A percentile compares a stretch with the other conserved stretches of the same genome.
These are phyloP conservation scores for Protosalanx chinensis DNA, from an alignment of 2,797 vertebrate genomes.

Conservation along the genomic window DNA sequence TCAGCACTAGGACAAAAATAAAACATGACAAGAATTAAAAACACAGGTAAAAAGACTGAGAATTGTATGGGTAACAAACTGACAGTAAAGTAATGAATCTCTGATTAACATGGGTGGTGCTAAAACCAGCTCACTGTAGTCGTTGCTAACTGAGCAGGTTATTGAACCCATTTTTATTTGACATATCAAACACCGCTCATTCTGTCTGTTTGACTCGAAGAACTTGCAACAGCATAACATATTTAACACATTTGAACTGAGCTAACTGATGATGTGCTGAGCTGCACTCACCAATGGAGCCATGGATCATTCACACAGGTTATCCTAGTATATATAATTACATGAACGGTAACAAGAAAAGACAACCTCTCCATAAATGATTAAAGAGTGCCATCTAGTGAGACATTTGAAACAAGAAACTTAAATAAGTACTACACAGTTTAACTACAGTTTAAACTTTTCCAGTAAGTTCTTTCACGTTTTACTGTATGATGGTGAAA, in stretches of 20 bases:
- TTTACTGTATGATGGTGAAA: background rate
- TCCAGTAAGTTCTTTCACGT: background rate
- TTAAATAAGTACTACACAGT: conserved; percentile 10
- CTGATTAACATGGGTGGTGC: too few species aligned
- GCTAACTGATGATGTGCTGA: too few species aligned
- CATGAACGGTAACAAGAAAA: background rate
- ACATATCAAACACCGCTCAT: too few species aligned
- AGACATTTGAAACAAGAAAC: conserved; percentile 1
- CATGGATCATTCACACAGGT: too few species aligned
- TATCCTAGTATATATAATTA: background rate
- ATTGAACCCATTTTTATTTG: too few species aligned
- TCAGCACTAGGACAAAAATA: conserved; percentile 76
- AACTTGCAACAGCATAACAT: too few species aligned
- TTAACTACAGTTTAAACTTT: background rate
- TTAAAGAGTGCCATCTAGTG: conserved; percentile 54
- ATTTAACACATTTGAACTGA: too few species aligned
- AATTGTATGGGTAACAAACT: background rate
- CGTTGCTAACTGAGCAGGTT: too few species aligned
- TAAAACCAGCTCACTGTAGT: too few species aligned
- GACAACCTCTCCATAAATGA: conserved; percentile 22
- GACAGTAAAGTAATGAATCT: too few species aligned
- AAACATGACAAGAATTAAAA: background rate
- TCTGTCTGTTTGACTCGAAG: too few species aligned
- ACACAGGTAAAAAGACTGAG: background rate
- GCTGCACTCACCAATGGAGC: too few species aligned